These are phyloP conservation scores for Aphaenogaster ashmeadi DNA, from an alignment of 1,140 invertebrate species.

Conservation along the genomic window DNA sequence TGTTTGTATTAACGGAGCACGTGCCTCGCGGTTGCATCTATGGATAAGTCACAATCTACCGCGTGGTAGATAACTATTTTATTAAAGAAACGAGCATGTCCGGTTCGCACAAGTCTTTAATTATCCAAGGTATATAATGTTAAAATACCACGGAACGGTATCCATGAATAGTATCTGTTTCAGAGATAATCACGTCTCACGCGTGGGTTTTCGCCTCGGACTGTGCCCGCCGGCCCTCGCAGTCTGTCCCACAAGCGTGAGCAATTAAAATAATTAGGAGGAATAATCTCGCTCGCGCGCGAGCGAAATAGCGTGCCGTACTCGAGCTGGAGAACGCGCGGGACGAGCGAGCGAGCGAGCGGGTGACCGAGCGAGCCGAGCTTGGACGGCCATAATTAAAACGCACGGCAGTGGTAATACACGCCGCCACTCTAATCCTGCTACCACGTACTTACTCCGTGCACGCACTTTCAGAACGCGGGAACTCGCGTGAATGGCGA, in stretches of 20 bases:
- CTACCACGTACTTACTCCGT: neutral
- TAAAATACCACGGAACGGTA: slow-evolving; percentile 12
- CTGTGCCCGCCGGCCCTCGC: neutral
- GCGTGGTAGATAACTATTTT: slow-evolving; percentile 1
- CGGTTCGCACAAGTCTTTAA: neutral
- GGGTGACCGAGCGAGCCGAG: slow-evolving; percentile 5
- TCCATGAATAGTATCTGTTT: slow-evolving; percentile 47
- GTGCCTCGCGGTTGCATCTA: neutral
- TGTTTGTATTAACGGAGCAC: neutral
- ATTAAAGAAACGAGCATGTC: neutral
- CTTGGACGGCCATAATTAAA: slow-evolving; percentile 76
- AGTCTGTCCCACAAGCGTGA: slow-evolving; percentile 36
- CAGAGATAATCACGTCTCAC: slow-evolving; percentile 46
- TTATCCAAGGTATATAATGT: slow-evolving; percentile 10
- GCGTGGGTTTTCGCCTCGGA: neutral
- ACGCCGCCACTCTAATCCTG: slow-evolving; percentile 51
- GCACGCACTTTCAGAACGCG: slow-evolving; percentile 61
- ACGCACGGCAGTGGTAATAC: slow-evolving; percentile 55
- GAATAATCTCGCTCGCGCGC: slow-evolving; percentile 73
- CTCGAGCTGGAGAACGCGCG: slow-evolving; percentile 48
- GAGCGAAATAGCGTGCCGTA: slow-evolving; percentile 70
- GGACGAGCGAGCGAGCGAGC: slow-evolving; percentile 17
- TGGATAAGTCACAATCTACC: neutral
- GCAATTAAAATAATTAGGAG: slow-evolving; percentile 82
- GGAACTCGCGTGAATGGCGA: slow-evolving; percentile 12